These are phyloP conservation scores for Mongoloraphidia duomilia DNA, from an alignment of 2,888 invertebrate genomes.

Conservation along the genomic window DNA sequence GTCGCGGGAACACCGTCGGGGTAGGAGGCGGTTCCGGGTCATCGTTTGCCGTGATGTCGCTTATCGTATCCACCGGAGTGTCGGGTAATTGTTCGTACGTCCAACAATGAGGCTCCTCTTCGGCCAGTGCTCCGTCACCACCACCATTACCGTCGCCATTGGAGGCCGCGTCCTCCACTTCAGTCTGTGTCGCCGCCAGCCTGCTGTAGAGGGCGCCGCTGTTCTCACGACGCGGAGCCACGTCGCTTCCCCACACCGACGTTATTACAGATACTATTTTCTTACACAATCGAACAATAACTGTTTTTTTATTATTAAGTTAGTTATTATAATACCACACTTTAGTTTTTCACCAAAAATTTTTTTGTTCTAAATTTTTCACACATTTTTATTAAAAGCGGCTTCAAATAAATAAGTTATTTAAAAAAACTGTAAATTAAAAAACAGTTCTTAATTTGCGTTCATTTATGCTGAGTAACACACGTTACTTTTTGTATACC, in stretches of 20 bases:
- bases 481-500: too few relatives aligned
- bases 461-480: too few relatives aligned
- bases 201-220: conserved; percentile 25
- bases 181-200: conserved; percentile 22
- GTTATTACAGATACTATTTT: too few relatives aligned
- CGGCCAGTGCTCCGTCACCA: conserved; percentile 13
- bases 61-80: conserved; percentile 19
- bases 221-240: conserved; percentile 23
- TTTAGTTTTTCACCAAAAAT: too few relatives aligned
- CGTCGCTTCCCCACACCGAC: conserved; percentile 19
- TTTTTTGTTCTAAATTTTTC: too few relatives aligned
- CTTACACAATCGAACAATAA: too few relatives aligned
- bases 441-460: too few relatives aligned
- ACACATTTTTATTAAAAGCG: too few relatives aligned
- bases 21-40: conserved; percentile 9
- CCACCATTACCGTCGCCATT: conserved; percentile 20
- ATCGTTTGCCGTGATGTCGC: conserved; percentile 16
- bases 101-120: conserved; percentile 21
- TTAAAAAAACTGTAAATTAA: too few relatives aligned
- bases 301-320: too few relatives aligned
- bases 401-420: too few relatives aligned
- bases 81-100: conserved; percentile 31
- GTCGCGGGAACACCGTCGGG: conserved; percentile 12
- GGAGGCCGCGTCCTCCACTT: conserved; percentile 26
- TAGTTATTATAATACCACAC: too few relatives aligned